These are phyloP conservation scores for Fregetta grallaria DNA, from an alignment of 2,113 vertebrate species.

Conservation along the genomic window DNA sequence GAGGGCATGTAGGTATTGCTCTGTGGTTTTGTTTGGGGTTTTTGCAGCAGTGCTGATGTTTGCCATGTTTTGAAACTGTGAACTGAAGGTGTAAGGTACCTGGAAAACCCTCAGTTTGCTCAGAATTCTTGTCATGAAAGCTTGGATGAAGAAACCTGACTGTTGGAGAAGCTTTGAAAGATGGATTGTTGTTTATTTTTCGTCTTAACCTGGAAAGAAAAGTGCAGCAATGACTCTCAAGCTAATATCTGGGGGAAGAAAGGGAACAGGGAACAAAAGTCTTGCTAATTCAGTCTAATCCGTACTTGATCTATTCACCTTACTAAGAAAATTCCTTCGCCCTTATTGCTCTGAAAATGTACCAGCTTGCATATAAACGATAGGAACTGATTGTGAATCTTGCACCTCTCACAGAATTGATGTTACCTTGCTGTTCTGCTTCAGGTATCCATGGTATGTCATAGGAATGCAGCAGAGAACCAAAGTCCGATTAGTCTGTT, in stretches of 20 bases:
- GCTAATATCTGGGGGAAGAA: rapidly evolving
- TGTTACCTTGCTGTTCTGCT: not conserved
- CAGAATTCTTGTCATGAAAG: not conserved
- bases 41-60: not conserved
- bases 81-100: not conserved
- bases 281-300: not conserved
- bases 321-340: not conserved
- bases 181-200: not conserved
- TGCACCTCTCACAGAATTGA: not conserved
- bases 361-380: not conserved
- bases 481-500: not conserved
- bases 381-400: not conserved
- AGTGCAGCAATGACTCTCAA: not conserved
- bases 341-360: not conserved
- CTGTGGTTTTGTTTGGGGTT: not conserved
- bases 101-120: not conserved
- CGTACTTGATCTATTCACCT: not conserved
- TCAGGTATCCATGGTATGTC: constrained; percentile 1
- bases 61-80: not conserved
- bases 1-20: not conserved
- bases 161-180: not conserved
- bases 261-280: not conserved
- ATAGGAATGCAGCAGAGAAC: not conserved
- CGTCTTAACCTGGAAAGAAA: not conserved
- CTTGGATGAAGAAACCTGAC: not conserved